phyloP scores from a whole-genome alignment of 2,888 invertebrate species.

The Mesoligia furuncula region DNA sequence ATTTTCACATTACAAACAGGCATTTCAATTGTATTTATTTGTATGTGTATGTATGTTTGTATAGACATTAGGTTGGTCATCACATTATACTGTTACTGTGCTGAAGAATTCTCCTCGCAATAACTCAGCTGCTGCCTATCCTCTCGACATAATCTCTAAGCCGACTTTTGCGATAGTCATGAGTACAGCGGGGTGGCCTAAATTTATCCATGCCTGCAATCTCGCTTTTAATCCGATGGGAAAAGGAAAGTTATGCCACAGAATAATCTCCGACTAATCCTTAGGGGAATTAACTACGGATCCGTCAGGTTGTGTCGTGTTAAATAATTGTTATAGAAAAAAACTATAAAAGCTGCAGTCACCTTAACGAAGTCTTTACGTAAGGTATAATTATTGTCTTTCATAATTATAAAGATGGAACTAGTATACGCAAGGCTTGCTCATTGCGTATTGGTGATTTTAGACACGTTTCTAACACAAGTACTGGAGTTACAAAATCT shows the following conservation, averaged over 20 bases:
- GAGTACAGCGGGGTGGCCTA: conserved; percentile 46
- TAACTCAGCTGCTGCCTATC: conserved; percentile 10
- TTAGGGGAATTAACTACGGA: conserved; percentile 36
- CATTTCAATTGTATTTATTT: no score
- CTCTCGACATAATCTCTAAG: conserved; percentile 43
- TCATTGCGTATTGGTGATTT: neutral
- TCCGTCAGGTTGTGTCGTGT: conserved; percentile 21
- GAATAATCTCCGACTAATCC: conserved; percentile 50
- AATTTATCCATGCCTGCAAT: conserved; percentile 60
- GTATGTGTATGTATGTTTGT: no score
- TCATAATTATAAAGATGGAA: no score
- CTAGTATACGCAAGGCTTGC: neutral
- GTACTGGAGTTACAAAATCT: neutral
- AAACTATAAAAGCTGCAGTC: neutral
- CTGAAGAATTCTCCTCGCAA: conserved; percentile 1
- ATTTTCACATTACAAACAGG: no score
- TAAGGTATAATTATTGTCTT: neutral
- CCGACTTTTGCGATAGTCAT: conserved; percentile 48
- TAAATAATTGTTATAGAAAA: conserved; percentile 9
- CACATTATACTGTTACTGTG: neutral
- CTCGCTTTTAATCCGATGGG: conserved; percentile 56
- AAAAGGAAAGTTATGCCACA: conserved; percentile 50
- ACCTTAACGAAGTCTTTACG: neutral
- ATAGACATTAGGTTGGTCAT: neutral
- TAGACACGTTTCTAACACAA: neutral